Base-by-base conservation (phyloP, 2,113 vertebrate species). In the Pavo muticus region DNA sequence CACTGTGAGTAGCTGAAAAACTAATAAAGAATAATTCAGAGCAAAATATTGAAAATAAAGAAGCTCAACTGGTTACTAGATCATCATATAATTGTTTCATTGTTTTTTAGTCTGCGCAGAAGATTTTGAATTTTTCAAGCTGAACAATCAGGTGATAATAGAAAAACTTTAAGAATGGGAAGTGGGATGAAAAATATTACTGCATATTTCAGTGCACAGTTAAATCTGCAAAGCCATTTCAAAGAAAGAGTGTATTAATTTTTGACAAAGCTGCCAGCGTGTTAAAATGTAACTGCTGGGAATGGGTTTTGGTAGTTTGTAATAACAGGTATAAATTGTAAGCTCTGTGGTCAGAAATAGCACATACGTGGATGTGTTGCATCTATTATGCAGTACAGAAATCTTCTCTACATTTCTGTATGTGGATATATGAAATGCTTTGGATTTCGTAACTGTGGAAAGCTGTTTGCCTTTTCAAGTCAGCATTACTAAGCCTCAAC, bases 311-410 rank as follows among this genome's bases (percentile, higher is more conserved):
- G 44, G 52, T 57, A 72, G 57, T 44, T 78, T 86, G 57, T 88
- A 75, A 76, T 87, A 92, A 80, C 65, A 86, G 65, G n/a, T 79
- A 80, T 86, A 94, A 97, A 93, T 74, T 86, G 61, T 91, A 95
- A 93, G 40, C 52, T 95, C 70, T 57, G 37, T 78, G 65, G 88
- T 65, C 84, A 83, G 88, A 86, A 93, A 88, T 65, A 80, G 71
- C 76, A 84, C 5, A 9, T 78, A 73, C 0, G 0, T 68, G 61
- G 37, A 87, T 64, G 37, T 65, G 35, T 90, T 83, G 44, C 47
- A 84, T 74, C 57, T 81, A 24, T 75, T 77, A 52, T 42, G 44
- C 39, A 52, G 47, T 29, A 78, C 21, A 88, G 44, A 94, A 91
- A 74, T 68, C 70, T 81, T 27, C 68, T 80, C 74, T 61, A 18